Percentiles rank a stretch among this genome's conserved stretches.
Conservation (phyloP, 2,113 vertebrate genomes). For the Raja brachyura region DNA sequence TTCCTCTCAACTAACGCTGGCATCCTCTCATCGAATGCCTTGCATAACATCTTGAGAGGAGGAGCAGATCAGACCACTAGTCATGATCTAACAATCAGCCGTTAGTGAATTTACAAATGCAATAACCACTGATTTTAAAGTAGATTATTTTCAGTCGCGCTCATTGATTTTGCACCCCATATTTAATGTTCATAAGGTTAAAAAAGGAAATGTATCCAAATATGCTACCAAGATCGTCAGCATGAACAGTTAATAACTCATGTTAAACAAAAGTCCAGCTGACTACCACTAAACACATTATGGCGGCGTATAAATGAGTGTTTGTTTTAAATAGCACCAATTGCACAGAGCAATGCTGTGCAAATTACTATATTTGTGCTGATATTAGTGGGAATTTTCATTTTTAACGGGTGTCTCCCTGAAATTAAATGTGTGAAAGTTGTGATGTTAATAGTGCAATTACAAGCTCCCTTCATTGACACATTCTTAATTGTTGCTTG, state of each 20-base stretch:
- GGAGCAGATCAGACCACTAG: background rate
- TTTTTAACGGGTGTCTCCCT: slow-evolving; percentile 46
- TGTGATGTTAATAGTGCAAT: slow-evolving; percentile 49
- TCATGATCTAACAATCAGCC: background rate
- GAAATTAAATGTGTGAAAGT: slow-evolving; percentile 45
- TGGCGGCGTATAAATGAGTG: background rate
- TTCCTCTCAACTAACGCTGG: background rate
- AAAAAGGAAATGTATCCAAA: background rate
- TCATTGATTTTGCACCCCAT: background rate
- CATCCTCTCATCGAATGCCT: background rate
- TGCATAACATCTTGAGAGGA: background rate
- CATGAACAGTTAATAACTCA: background rate
- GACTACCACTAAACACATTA: background rate
- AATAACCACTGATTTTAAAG: background rate
- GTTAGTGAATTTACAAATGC: background rate
- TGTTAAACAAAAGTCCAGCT: background rate
- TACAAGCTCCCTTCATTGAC: slow-evolving; percentile 48
- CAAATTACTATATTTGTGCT: background rate
- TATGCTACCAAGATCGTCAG: background rate
- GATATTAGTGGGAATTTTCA: slow-evolving; percentile 43
- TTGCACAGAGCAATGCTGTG: background rate
- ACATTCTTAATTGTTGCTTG: slow-evolving; percentile 52
- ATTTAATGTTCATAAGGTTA: background rate
- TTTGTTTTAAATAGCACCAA: background rate
- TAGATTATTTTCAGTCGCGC: background rate